Conservation (phyloP, 2,888 invertebrate species). For the Chouioia cunea region DNA sequence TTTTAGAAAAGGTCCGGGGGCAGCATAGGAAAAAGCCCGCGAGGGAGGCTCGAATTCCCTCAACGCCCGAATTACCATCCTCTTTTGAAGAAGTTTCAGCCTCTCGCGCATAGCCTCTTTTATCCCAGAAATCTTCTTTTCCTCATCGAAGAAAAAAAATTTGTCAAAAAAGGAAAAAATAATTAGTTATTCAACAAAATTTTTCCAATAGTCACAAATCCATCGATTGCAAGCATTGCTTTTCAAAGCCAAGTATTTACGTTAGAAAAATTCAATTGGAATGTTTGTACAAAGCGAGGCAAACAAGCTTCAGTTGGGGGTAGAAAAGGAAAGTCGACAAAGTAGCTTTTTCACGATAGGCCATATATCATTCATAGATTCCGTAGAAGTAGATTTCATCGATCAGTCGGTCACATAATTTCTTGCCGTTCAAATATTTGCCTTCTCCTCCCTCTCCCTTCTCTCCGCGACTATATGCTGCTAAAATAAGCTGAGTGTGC, state of each 20-base stretch:
- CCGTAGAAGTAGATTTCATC: not conserved
- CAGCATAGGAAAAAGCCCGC: constrained; percentile 16
- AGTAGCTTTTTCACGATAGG: no score
- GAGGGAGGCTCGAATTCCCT: constrained; percentile 18
- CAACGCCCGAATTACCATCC: constrained; percentile 22
- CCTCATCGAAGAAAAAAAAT: not conserved
- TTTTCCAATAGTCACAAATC: no score
- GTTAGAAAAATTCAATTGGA: no score
- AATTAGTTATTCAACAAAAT: not conserved
- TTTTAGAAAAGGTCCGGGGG: constrained; percentile 12
- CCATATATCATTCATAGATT: not conserved
- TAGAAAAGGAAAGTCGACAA: no score
- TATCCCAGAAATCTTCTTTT: not conserved
- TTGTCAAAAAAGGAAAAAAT: constrained; percentile 7
- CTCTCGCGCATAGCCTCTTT: constrained; percentile 2
- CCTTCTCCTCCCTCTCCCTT: no score
- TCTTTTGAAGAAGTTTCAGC: constrained; percentile 20
- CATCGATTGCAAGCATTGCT: no score
- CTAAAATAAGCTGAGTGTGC: no score
- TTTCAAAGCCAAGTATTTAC: no score
- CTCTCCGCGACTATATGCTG: no score
- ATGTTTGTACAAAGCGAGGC: no score
- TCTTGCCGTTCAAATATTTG: no score
- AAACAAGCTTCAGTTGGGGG: no score
- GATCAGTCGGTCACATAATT: not conserved